Evolutionary conservation across 2,888 invertebrate species (phyloP), one percentile per base, ranked within the genome.

Genomic region (Thera obeliscata): DNA sequence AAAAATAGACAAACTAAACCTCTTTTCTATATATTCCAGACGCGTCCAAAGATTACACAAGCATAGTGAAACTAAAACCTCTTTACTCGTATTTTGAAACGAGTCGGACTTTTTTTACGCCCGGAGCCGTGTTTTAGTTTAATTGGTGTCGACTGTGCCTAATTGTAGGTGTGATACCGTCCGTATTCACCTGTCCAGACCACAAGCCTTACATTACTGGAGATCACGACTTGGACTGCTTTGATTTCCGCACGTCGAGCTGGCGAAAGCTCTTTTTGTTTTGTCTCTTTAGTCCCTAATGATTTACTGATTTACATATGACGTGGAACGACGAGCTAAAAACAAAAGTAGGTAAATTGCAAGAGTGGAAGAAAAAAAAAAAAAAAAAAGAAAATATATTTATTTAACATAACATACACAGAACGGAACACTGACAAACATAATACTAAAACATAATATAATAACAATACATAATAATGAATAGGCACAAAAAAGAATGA

Each of bases 111-210:
- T 64, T 66, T 52, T 46, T 57, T 52, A 33, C 67, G 57, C 66
- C 52, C 57, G 66, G 38, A 52, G 55, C 60, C 72, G 70, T 78
- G 78, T 80, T 77, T 74, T 75, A 73, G 74, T 81, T 83, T 90
- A 90, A 90, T 90, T 90, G 90, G 89, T 84, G 81, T 81, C 81
- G 72, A 77, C 75, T 79, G 77, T 78, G 76, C 83, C 88, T 90
- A 89, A 90, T 90, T 89, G 89, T 85, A 72, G 79, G 76, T 79
- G 84, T 65, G 61, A 64, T 64, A 66, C 56, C 46, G 60, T 56
- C 52, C 54, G 54, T 54, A 62, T 87, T 86, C 88, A 87, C 87
- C 86, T 88, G 89, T 88, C 88, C 48, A 67, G 50, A 6, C 7
- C 48, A 63, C 61, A 61, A 50, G 41, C 43, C 58, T 57, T 62